Evolutionary conservation across 2,113 vertebrate species (phyloP), one percentile per base, ranked within the genome.

Genomic region (Turdus rufiventris): DNA sequence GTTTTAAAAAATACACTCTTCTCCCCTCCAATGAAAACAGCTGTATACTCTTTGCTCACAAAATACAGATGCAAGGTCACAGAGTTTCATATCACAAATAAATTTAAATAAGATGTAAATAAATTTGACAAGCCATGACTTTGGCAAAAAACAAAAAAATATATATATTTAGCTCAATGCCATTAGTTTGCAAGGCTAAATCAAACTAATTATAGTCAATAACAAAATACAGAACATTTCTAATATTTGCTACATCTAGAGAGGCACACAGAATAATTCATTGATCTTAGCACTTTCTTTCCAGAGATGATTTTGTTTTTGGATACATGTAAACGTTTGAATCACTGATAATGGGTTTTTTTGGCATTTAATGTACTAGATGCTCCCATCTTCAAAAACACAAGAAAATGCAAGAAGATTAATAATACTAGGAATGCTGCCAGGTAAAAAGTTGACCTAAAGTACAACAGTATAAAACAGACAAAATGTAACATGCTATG

Each of bases 351-450:
- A 97, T 97, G 94, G 57, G 8, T 24, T 60, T 81, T 90, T 90
- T 96, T 98, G 98, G 98, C 98, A 97, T 98, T 98, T 98, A 98
- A 98, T 97, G 97, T 98, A 98, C 98, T 98, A 98, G 97, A 98
- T 98, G 98, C 97, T 98, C 98, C 97, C 98, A 98, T 98, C 98
- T 98, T 98, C 98, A 97, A 98, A 98, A 98, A 98, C 95, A 97
- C 87, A 98, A 97, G 95, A 98, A 98, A 98, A 98, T 96, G 97
- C 98, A 96, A 99, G 98, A 98, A 98, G 98, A 98, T 98, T 99
- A 99, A 98, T 98, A 98, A 98, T 98, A 98, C 98, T 98, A 99
- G 98, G 98, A 99, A 99, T 99, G 98, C 98, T 98, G 98, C 97
- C 98, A 98, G 98, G 94, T 98, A 98, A 98, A 98, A 98, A 98